A percentile compares a stretch with the other conserved stretches of the same genome.
phyloP scores from a whole-genome alignment of 2,113 vertebrate species.

The Aleadryas rufinucha region DNA sequence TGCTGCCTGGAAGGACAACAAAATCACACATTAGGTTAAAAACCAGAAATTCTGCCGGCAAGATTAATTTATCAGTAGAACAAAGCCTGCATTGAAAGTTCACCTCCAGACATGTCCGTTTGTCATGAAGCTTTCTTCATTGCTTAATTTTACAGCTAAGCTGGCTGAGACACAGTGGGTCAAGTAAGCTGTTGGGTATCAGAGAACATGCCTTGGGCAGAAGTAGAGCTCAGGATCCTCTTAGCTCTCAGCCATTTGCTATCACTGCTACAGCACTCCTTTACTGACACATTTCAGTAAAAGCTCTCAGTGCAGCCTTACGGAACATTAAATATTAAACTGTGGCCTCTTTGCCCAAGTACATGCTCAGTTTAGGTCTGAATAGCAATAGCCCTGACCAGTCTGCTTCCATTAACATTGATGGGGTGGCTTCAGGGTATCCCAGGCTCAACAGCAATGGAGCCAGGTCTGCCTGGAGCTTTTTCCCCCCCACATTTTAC shows the following conservation, averaged over 20 bases:
- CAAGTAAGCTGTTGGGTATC: conserved; percentile 2
- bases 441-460: neutral
- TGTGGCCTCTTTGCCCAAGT: neutral
- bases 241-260: neutral
- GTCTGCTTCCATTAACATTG: neutral
- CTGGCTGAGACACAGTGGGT: neutral
- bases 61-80: neutral
- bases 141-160: neutral
- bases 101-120: neutral
- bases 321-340: conserved; percentile 35
- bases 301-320: neutral
- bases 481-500: neutral
- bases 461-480: neutral
- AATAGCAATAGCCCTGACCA: neutral
- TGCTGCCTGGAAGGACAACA: conserved; percentile 69
- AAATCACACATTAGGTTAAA: neutral
- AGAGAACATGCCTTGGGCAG: conserved; percentile 21
- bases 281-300: conserved; percentile 25
- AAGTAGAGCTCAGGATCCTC: neutral
- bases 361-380: neutral
- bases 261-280: neutral
- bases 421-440: neutral
- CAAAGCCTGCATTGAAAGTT: neutral
- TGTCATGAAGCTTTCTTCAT: neutral
- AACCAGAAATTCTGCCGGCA: neutral